These are phyloP conservation scores for Stichodactyla helianthus DNA, from an alignment of 64 coral and sea anemone species.

Conservation along the genomic window DNA sequence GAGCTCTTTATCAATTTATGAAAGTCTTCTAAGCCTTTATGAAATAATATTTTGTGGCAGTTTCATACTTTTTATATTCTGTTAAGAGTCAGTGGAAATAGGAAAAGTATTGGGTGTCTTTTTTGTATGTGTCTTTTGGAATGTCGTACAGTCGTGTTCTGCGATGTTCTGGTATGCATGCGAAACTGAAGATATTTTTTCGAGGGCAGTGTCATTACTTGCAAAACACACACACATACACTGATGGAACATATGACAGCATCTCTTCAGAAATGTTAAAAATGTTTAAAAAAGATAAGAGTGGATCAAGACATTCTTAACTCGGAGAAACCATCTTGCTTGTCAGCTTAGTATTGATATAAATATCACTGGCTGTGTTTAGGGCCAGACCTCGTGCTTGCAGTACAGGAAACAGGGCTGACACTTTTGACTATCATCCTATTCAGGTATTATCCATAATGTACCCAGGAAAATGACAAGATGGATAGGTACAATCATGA, in stretches of 20 bases:
- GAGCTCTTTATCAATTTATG: constrained; percentile 6
- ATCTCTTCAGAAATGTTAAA: constrained; percentile 1
- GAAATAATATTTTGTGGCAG: not conserved
- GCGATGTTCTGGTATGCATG: not conserved
- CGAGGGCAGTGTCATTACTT: not conserved
- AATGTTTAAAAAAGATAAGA: not conserved
- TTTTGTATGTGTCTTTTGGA: not conserved
- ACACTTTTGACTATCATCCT: constrained; percentile 12
- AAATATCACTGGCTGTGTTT: constrained; percentile 11
- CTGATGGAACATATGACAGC: not conserved
- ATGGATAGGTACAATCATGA: constrained; percentile 10
- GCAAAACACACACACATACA: not conserved
- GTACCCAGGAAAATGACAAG: constrained; percentile 11
- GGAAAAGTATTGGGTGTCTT: not conserved
- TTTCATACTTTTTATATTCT: not conserved
- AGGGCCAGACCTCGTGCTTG: constrained; percentile 12
- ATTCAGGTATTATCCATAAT: constrained; percentile 17
- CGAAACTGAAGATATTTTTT: not conserved
- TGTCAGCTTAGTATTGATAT: constrained; percentile 11
- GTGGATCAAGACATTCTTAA: constrained; percentile 12
- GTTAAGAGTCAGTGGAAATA: not conserved
- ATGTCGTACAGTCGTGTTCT: not conserved
- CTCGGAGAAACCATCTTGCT: not conserved
- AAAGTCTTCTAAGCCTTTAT: not conserved
- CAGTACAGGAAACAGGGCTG: constrained; percentile 4